Base-by-base conservation (phyloP, 2,888 invertebrate genomes). In the Drosophila demipolita region DNA sequence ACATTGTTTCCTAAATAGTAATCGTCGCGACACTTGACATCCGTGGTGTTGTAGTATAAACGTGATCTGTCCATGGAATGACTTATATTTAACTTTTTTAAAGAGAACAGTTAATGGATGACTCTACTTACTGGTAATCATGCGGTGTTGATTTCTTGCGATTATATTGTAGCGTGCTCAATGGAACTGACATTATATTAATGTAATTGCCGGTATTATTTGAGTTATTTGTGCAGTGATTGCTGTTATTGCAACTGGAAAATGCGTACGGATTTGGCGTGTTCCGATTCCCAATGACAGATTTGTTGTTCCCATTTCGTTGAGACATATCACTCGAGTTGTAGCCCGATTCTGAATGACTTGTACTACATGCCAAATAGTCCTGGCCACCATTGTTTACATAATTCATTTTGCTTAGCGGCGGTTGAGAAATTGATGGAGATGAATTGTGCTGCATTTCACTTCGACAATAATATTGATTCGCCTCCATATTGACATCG, bases 181-280 rank as follows among this genome's bases (percentile, higher is more conserved):
- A 78, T 59, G 93, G 92, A 73, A 93, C 91, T 48, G 93, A 91
- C 90, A 93, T 92, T 67, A 93, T 90, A 81, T 93, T 93, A 74
- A 93, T 92, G 78, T 92, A 93, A 83, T 92, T 93, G 69, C 91
- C 86, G 50, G 86, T 59, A 71, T 64, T 88, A 66, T 64, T 75
- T 17, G 59, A 36, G 52, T 63, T 78, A 45, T 52, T 82, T 70
- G 78, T 66, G 68, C 90, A 85, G 67, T 85, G 80, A 36, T 74
- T 77, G 61, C 68, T 79, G 63, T 78, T 87, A 60, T 77, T 86
- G 69, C 85, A 85, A 48, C 72, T 78, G 2, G 78, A 59, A 33
- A 50, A 75, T n/a, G 68, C 70, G 35, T 76, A 85, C 4, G 82
- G 73, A 20, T 61, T 78, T 3, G 68, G 77, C 20, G 69, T 54